Conservation (phyloP, 2,888 invertebrate genomes). For the Drosophila trichaetosa region DNA sequence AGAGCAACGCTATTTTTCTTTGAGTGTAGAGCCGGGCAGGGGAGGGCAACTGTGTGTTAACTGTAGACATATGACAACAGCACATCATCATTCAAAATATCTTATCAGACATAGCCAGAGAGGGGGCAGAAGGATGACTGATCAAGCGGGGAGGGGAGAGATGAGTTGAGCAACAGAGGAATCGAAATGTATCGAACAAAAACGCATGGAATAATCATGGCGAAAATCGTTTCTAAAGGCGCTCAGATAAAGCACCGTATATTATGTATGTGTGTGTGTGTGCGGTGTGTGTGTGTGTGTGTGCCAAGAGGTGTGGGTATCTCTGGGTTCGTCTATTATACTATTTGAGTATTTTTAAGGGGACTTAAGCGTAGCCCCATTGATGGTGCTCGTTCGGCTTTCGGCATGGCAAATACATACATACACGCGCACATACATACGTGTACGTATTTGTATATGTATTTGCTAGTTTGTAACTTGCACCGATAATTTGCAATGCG, state of each 20-base stretch:
- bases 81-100: conserved; percentile 83
- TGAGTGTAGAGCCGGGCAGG: neutral
- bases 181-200: conserved; percentile 59
- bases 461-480: conserved; percentile 42
- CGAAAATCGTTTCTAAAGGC: conserved; percentile 62
- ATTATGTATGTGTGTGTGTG: neutral
- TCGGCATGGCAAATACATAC: conserved; percentile 3
- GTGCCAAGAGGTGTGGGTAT: conserved; percentile 14
- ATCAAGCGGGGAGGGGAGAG: conserved; percentile 1
- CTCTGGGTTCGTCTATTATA: conserved; percentile 20
- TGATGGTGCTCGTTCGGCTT: conserved; percentile 18
- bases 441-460: neutral
- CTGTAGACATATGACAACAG: conserved; percentile 68
- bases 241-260: conserved; percentile 45
- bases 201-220: conserved; percentile 67
- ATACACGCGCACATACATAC: neutral
- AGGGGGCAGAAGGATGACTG: conserved; percentile 5
- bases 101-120: conserved; percentile 63
- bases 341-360: conserved; percentile 7
- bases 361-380: conserved; percentile 10
- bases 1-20: neutral
- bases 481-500: conserved; percentile 57
- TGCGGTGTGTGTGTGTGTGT: conserved; percentile 4
- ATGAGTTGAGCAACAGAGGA: conserved; percentile 8
- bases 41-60: conserved; percentile 24